Evolutionary conservation across 2,888 invertebrate species (phyloP), one percentile per base, ranked within the genome.

Genomic region (Himalopsyche kuldschensis): DNA sequence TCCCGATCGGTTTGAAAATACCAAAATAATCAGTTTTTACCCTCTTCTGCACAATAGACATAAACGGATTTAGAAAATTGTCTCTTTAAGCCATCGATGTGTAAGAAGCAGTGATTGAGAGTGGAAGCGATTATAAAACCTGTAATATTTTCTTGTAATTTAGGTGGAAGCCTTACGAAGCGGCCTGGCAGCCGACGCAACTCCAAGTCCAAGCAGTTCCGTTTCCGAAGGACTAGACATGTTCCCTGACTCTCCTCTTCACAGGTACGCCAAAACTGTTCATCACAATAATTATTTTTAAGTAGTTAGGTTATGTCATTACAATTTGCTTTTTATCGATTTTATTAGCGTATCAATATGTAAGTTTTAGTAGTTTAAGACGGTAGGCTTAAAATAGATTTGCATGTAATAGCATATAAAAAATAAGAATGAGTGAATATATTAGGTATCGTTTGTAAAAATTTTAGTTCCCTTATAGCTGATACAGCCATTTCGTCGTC

Each of bases 171-270:
- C 91, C 24, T 87, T 92, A 87, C 89, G 94, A 89, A 91, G 94
- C 90, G 92, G 95, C 88, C 89, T 94, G 87, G 89, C 92, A 90
- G 90, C 95, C 78, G 96, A 96, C 89, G 94, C 96, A 55, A 96
- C 97, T 0, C 96, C 97, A 75, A 97, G 97, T 89, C 97, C 97
- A 8, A 96, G 96, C 90, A 97, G 97, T 88, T 97, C 97, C 87
- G 93, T 97, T 82, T 97, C 97, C 87, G 98, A 98, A 91, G 96
- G 97, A 87, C 92, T 97, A 87, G 97, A 97, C 91, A 94, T 96
- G 88, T 97, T 97, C 90, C 97, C 97, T 77, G 97, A 97, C 88
- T 97, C 97, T 86, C 96, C 97, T 27, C 92, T 96, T 88, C 97
- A 95, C 91, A 95, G 96, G 93, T 95, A 91, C 8, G 20, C 35